Conservation (phyloP, 2,113 vertebrate species). For the Gnathonemus echidnorhynchus region DNA sequence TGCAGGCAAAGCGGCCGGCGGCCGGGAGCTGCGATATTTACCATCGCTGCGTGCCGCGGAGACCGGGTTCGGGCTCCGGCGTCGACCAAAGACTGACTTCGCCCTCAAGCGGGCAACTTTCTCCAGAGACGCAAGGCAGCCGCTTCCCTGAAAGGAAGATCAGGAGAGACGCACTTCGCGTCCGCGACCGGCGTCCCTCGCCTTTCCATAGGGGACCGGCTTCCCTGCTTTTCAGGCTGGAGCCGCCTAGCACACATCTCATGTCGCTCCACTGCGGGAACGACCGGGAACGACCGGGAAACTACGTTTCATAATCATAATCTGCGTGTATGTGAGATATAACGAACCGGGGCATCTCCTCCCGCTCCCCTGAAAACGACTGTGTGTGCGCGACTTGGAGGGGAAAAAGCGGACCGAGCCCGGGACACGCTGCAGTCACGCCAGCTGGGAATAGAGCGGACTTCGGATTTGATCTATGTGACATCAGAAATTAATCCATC, state of each 20-base stretch:
- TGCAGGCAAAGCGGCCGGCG: neutral
- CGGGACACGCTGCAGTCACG: too few relatives aligned
- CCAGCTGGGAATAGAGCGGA: too few relatives aligned
- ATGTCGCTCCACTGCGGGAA: constrained; percentile 23
- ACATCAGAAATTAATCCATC: too few relatives aligned
- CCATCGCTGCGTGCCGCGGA: constrained; percentile 67
- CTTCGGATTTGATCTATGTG: too few relatives aligned
- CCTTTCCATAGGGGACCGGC: neutral
- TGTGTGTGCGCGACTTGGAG: too few relatives aligned
- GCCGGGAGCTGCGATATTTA: constrained; percentile 49
- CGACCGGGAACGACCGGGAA: constrained; percentile 21
- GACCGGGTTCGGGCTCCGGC: constrained; percentile 50
- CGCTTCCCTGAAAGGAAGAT: neutral
- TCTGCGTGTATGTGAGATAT: neutral
- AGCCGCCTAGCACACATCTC: neutral
- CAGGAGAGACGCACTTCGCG: neutral
- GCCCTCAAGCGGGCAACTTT: constrained; percentile 46
- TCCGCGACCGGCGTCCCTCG: neutral
- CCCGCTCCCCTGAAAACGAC: constrained; percentile 30
- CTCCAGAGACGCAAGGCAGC: constrained; percentile 21
- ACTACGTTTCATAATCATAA: constrained; percentile 33
- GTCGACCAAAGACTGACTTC: constrained; percentile 51
- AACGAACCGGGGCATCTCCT: neutral
- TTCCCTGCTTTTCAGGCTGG: neutral
- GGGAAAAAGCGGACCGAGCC: too few relatives aligned